Base-by-base conservation (phyloP, 2,888 invertebrate species). In the Pseudococcus jackbeardsleyi region DNA sequence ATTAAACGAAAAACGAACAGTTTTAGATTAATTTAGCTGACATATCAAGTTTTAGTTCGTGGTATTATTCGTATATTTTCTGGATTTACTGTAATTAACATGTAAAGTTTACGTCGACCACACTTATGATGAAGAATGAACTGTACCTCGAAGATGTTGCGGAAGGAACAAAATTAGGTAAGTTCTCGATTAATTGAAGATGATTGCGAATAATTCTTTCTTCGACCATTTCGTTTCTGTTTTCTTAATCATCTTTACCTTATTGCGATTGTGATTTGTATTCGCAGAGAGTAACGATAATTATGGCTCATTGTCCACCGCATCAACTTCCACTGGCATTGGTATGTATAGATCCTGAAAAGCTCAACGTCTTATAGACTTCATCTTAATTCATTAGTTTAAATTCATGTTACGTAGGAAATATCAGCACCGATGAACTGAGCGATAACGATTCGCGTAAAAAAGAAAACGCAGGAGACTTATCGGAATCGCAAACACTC, bases 301-400 rank as follows among this genome's bases (percentile, higher is more conserved):
- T 19, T 79, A 79, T 22, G 88, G 88, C 17, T 88, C 88, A 33
- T 42, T 88, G 19, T 82, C 79, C 5, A 82, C 48, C 33, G 48
- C 79, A 17, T 88, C 88, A n/a, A 79, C 88, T 15, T 50, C 79
- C 8, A 82, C 88, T 50, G 82, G 88, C 26, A 88, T 79, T 33
- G 88, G 88, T 88, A 12, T n/a, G 59, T 82, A 19, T 15, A 33
- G 3, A 33, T 50, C 33, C 19, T 33, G 26, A 42, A 72, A 42
- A 9, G 77, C n/a, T 19, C 77, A 15, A 77, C 22, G n/a, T 42
- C 50, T n/a, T 1, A 22, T n/a, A 39, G 15, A 19, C 19, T 50
- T 48, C 12, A 77, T 50, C 22, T 22, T 59, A 42, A 42, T 42
- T 9, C 42, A 8, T 42, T 8, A 15, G 9, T 50, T 85, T 26